These are phyloP conservation scores for Mus spretus DNA, from an alignment of 2,797 vertebrate genomes.

Conservation along the genomic window DNA sequence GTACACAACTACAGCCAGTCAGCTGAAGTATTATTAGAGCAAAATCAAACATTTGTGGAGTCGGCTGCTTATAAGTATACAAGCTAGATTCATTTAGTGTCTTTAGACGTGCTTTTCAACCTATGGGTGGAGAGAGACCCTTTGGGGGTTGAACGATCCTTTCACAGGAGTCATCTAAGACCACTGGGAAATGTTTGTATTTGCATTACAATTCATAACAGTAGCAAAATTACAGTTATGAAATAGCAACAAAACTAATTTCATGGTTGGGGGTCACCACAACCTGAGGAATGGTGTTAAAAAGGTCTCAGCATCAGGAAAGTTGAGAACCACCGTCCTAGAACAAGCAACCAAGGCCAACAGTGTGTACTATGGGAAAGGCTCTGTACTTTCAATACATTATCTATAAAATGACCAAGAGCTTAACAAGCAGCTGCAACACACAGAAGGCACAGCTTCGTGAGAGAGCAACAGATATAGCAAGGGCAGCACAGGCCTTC, in stretches of 20 bases:
- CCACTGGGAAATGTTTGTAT: not conserved
- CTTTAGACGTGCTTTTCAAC: not conserved
- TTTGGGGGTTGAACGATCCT: not conserved
- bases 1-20: not conserved
- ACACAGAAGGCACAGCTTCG: not conserved
- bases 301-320: not conserved
- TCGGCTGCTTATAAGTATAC: not conserved
- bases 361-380: not conserved
- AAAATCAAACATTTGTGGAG: not conserved
- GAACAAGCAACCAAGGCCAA: constrained; percentile 22
- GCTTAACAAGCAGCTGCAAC: not conserved
- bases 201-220: not conserved
- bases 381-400: not conserved
- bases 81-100: not conserved
- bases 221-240: not conserved
- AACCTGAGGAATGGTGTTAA: not conserved
- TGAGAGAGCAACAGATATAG: not conserved
- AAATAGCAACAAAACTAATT: not conserved
- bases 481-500: not conserved
- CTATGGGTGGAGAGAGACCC: not conserved
- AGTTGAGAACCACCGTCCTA: not conserved
- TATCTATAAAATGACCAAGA: not conserved
- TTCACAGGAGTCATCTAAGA: not conserved
- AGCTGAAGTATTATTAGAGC: not conserved
- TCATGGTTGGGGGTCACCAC: accelerated